Conservation (phyloP, 2,888 invertebrate species). For the Priocnemis perturbator region DNA sequence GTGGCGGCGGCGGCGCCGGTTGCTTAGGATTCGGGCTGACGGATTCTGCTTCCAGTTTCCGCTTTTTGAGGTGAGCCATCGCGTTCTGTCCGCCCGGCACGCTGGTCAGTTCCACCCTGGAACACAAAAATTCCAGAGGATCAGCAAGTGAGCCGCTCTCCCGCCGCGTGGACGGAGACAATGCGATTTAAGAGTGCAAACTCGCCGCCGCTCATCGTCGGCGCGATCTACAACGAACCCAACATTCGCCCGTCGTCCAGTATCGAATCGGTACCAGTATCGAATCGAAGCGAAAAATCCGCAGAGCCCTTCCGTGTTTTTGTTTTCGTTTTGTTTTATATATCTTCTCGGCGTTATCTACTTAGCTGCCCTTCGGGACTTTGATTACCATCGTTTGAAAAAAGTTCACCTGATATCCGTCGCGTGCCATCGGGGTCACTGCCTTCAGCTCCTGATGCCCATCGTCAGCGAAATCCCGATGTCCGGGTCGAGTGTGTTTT, state of each 20-base stretch:
- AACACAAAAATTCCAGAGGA: conserved; percentile 75
- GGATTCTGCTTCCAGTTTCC: conserved; percentile 81
- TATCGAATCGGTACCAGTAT: conserved; percentile 14
- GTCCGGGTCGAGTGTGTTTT: conserved; percentile 31
- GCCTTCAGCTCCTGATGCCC: conserved; percentile 35
- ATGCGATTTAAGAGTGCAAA: conserved; percentile 49
- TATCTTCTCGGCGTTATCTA: conserved; percentile 23
- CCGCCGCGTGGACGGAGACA: conserved; percentile 47
- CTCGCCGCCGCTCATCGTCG: conserved; percentile 36
- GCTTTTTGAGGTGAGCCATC: conserved; percentile 83
- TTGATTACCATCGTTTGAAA: conserved; percentile 36
- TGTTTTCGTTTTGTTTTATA: conserved; percentile 1
- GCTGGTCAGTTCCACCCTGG: conserved; percentile 76
- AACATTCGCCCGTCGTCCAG: conserved; percentile 29
- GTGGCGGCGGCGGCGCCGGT: conserved; percentile 53
- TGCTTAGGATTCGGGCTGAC: conserved; percentile 66
- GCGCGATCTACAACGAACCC: conserved; percentile 41
- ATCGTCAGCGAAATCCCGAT: conserved; percentile 29
- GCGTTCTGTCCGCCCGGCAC: conserved; percentile 79
- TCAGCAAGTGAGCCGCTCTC: conserved; percentile 52
- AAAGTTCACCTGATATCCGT: conserved; percentile 52
- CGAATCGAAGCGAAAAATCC: conserved; percentile 10
- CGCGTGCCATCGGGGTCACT: conserved; percentile 37
- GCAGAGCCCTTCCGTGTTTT: conserved; percentile 13
- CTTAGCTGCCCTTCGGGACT: conserved; percentile 40